Percentiles rank a stretch among this genome's conserved stretches.
phyloP scores from a whole-genome alignment of 2,113 vertebrate species.

The Cathartes aura region DNA sequence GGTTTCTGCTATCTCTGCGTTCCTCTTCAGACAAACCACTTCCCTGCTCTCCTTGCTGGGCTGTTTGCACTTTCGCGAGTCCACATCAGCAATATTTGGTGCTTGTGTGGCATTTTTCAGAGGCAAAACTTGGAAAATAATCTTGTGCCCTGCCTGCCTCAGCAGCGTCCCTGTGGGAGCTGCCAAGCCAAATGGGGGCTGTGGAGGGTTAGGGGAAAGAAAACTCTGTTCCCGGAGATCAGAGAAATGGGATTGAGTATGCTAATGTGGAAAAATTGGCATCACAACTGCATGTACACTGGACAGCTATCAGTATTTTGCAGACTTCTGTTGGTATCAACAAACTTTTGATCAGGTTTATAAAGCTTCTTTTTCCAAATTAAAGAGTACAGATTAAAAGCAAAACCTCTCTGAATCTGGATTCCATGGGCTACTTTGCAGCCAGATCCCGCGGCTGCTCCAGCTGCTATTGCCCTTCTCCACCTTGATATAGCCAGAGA shows the following conservation, averaged over 20 bases:
- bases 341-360: background rate
- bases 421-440: background rate
- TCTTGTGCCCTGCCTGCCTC: background rate
- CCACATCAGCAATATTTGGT: background rate
- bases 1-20: background rate
- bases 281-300: background rate
- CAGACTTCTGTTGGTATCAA: background rate
- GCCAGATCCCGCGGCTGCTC: background rate
- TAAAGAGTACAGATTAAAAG: background rate
- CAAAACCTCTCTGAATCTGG: background rate
- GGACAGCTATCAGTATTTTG: background rate
- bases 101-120: background rate
- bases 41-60: background rate
- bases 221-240: background rate
- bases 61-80: background rate
- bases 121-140: background rate
- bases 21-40: background rate
- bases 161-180: background rate
- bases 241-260: background rate
- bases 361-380: background rate
- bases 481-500: background rate
- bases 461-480: background rate
- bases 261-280: background rate
- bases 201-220: background rate
- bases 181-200: background rate